These are phyloP conservation scores for Lytechinus variegatus DNA, from an alignment of 35 echinoderm and acorn worm genomes.

Conservation along the genomic window DNA sequence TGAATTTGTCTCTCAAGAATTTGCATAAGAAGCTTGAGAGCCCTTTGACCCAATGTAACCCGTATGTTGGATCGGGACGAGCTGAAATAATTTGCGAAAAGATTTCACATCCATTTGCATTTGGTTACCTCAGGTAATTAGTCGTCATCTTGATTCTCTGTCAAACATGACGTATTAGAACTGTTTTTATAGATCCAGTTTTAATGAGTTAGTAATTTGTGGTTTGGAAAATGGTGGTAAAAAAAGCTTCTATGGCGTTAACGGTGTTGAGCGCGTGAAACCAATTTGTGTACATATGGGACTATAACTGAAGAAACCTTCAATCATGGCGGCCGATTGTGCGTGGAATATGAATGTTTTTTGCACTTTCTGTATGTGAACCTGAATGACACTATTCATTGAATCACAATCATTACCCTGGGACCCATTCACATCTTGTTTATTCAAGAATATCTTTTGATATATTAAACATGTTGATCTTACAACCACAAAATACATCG, in stretches of 20 bases:
- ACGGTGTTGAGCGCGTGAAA: not conserved
- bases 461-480: not conserved
- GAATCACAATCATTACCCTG: not conserved
- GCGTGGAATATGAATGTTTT: not conserved
- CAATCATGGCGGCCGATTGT: not conserved
- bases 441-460: not conserved
- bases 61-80: constrained; percentile 30
- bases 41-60: constrained; percentile 48
- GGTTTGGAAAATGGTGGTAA: constrained; percentile 23
- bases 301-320: not conserved
- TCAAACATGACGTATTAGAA: constrained; percentile 1
- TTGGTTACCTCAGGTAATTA: constrained; percentile 41
- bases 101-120: constrained; percentile 20
- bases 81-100: constrained; percentile 34
- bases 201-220: constrained; percentile 33
- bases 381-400: constrained; percentile 19
- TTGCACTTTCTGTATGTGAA: not conserved
- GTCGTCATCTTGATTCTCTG: constrained; percentile 1
- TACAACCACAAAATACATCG: not conserved
- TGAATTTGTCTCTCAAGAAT: constrained; percentile 7
- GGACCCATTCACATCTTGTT: not conserved
- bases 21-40: not conserved
- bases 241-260: not conserved
- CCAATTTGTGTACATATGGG: constrained; percentile 5
- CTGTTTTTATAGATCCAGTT: not conserved